These are phyloP conservation scores for Delia radicum DNA, from an alignment of 1,140 invertebrate species.

Conservation along the genomic window DNA sequence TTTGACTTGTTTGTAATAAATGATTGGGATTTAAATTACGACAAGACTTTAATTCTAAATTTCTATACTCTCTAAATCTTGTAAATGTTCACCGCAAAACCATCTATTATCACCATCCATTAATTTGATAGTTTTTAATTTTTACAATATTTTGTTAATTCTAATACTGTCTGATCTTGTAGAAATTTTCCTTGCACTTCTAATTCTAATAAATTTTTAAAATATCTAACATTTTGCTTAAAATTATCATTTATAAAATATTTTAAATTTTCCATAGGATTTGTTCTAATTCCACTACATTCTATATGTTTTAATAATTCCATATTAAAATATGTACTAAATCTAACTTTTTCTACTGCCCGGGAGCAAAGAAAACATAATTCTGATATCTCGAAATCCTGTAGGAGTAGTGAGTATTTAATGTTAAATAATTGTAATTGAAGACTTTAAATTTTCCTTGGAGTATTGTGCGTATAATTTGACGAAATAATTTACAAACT, in stretches of 20 bases:
- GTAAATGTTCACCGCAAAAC: slow-evolving; percentile 15
- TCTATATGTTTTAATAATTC: not conserved
- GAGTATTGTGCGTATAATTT: not conserved
- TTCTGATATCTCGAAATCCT: slow-evolving; percentile 13
- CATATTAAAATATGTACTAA: slow-evolving; percentile 12
- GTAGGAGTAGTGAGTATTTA: not conserved
- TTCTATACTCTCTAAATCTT: not conserved
- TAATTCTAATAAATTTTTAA: not conserved
- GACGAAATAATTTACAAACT: slow-evolving; percentile 15
- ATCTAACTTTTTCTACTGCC: not conserved
- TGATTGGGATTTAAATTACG: not conserved
- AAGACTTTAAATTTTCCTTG: not conserved
- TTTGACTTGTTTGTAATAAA: not conserved
- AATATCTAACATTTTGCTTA: slow-evolving; percentile 15
- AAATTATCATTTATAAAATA: slow-evolving; percentile 12
- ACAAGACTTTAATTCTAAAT: slow-evolving; percentile 16
- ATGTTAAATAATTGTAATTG: not conserved
- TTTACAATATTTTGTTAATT: slow-evolving; percentile 14
- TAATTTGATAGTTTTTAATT: not conserved
- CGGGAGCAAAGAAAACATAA: not conserved
- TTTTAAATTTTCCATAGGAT: slow-evolving; percentile 13
- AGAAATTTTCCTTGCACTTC: slow-evolving; percentile 23
- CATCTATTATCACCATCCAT: slow-evolving; percentile 10
- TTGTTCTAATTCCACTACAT: not conserved
- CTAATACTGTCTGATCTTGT: slow-evolving; percentile 4